Evolutionary conservation across 2,797 vertebrate genomes (phyloP), one percentile per base, ranked within the genome.

Genomic region (Crenichthys baileyi): DNA sequence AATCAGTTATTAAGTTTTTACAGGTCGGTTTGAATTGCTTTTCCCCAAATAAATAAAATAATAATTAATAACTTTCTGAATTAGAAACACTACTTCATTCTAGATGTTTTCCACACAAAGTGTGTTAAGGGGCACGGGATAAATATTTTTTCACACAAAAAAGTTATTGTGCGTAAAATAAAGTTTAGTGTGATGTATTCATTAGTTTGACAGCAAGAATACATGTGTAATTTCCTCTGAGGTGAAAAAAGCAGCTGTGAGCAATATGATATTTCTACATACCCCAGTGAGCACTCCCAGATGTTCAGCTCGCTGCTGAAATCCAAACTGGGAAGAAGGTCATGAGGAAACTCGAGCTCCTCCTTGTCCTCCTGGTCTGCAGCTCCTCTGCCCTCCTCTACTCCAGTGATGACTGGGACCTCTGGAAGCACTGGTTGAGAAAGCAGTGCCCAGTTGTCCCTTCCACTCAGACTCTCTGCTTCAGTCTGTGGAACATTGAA

Each of bases 261-360:
- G 15, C 29, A 51, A 39, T 31, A 24, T 18, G 41, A 75, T 22
- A 29, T 7, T 41, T 79, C 5, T 55, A 72, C 93, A 83, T 88
- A 96, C 96, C 96, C 91, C 51, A 96, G 88, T 1, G 95, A 93
- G 5, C 93, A 88, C 90, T 94, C 93, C 96, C 96, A 96, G 90
- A 95, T 94, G 90, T 94, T 94, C 72, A 96, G 75, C 88, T 96
- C 96, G 39, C 94, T 94, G 92, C 94, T 95, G 81, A 96, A 95
- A 93, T 96, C 96, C 78, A 94, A 92, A 90, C 89, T 95, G 82
- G 96, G 95, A 70, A 96, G 94, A 83, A 96, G 90, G 86, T 96
- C 96, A 58, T 96, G 95, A 68, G 96, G 95, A 91, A 96, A 96
- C 93, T 96, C 95, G 0, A 96, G 91, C 85, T 96, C 95, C 76